Percentiles rank a stretch among this genome's conserved stretches.
These are phyloP conservation scores for Melanargia galathea DNA, from an alignment of 2,888 invertebrate species.

Conservation along the genomic window DNA sequence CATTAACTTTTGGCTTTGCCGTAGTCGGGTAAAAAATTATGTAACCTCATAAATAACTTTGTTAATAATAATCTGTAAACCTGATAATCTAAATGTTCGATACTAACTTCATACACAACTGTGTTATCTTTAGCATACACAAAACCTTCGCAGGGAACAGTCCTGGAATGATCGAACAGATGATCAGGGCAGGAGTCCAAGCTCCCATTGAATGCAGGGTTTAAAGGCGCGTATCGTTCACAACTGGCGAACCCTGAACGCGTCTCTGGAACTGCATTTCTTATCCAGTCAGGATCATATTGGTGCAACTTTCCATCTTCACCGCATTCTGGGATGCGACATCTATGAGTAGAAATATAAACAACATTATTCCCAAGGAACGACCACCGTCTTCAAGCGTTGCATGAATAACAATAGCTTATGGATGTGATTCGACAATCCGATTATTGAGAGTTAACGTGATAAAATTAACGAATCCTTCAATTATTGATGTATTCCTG, in stretches of 20 bases:
- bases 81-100: neutral
- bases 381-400: too few relatives aligned
- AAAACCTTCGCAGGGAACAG: constrained; percentile 42
- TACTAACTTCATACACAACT: constrained; percentile 49
- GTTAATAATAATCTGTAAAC: neutral
- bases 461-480: too few relatives aligned
- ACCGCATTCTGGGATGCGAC: constrained; percentile 69
- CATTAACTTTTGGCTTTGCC: too few relatives aligned
- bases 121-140: constrained; percentile 46
- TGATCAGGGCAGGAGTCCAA: constrained; percentile 52
- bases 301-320: constrained; percentile 43
- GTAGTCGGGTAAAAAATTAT: too few relatives aligned
- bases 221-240: constrained; percentile 52
- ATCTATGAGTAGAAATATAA: constrained; percentile 52
- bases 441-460: too few relatives aligned
- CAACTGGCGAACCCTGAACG: constrained; percentile 62
- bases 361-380: neutral
- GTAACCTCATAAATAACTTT: neutral
- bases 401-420: too few relatives aligned
- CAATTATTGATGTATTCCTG: too few relatives aligned
- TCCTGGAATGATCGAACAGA: constrained; percentile 48
- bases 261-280: constrained; percentile 58
- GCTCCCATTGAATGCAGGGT: constrained; percentile 41
- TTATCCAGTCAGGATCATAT: constrained; percentile 56
- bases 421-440: too few relatives aligned